Conservation (phyloP, 2,797 vertebrate genomes). For the Alca torda region DNA sequence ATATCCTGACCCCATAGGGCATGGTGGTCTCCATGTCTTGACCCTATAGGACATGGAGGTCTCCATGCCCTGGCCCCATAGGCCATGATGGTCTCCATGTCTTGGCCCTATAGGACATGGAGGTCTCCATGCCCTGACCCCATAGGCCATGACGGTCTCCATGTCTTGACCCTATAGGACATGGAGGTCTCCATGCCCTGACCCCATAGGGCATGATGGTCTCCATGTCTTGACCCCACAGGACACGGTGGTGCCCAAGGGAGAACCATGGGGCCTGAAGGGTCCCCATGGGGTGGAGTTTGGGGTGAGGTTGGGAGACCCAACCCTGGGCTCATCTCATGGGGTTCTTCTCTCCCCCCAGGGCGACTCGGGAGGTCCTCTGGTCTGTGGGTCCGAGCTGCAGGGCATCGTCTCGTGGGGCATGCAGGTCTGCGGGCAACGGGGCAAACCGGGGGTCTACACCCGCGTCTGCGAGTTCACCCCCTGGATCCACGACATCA, state of each 20-base stretch:
- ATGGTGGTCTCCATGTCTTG: neutral
- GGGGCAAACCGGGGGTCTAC: neutral
- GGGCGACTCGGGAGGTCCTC: neutral
- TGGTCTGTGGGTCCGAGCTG: neutral
- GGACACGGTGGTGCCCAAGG: no score
- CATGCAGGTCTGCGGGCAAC: neutral
- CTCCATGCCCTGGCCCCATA: no score
- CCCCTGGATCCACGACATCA: neutral
- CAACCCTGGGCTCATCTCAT: fast-evolving
- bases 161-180: neutral
- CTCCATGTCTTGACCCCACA: neutral
- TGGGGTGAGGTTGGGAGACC: neutral
- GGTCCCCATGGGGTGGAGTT: neutral
- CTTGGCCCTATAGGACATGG: neutral
- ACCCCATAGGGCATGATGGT: fast-evolving
- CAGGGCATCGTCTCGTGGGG: neutral
- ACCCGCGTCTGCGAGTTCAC: neutral
- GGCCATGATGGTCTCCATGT: neutral
- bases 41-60: neutral
- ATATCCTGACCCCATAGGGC: neutral
- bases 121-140: neutral
- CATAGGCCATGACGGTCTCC: fast-evolving
- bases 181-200: neutral
- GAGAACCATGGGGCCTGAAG: fast-evolving
- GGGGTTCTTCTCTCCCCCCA: neutral